Conservation (phyloP, 2,113 vertebrate species). For the Sporophila hypoxantha region DNA sequence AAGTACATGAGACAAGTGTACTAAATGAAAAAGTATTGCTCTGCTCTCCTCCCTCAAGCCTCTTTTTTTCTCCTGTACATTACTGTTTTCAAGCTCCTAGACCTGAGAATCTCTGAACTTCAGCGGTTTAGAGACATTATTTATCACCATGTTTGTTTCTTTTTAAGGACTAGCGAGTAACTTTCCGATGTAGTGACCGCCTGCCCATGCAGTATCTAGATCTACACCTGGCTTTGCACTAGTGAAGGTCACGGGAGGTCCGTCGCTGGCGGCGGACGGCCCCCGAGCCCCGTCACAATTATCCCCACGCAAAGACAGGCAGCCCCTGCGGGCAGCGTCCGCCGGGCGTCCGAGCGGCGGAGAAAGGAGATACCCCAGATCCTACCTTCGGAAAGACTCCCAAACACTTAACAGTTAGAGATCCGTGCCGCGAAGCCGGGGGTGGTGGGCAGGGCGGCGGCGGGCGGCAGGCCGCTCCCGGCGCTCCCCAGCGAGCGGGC, state of each 20-base stretch:
- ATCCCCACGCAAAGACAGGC: conserved; percentile 38
- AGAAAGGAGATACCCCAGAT: conserved; percentile 1
- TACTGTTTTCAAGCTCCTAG: conserved; percentile 49
- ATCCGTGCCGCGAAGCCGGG: conserved; percentile 80
- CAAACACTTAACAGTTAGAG: conserved; percentile 78
- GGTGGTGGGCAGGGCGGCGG: conserved; percentile 54
- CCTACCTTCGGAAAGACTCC: conserved; percentile 70
- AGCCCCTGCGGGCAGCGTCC: not conserved
- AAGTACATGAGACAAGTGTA: conserved; percentile 64
- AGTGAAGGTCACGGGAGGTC: conserved; percentile 58
- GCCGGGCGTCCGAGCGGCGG: not conserved
- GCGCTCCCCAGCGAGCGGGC: conserved; percentile 70
- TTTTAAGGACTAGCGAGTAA: conserved; percentile 4
- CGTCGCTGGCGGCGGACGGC: not conserved
- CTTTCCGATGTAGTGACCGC: not conserved
- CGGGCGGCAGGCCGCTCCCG: conserved; percentile 28
- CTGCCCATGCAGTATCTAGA: conserved; percentile 5
- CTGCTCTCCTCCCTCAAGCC: conserved; percentile 51
- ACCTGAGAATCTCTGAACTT: conserved; percentile 71
- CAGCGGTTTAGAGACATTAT: conserved; percentile 39
- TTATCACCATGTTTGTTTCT: not conserved
- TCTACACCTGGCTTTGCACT: conserved; percentile 62
- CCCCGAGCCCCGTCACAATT: not conserved
- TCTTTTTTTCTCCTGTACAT: not conserved
- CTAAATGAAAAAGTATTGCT: conserved; percentile 62